Evolutionary conservation across 2,113 vertebrate species (phyloP), one percentile per base, ranked within the genome.

Genomic region (Murina feae): DNA sequence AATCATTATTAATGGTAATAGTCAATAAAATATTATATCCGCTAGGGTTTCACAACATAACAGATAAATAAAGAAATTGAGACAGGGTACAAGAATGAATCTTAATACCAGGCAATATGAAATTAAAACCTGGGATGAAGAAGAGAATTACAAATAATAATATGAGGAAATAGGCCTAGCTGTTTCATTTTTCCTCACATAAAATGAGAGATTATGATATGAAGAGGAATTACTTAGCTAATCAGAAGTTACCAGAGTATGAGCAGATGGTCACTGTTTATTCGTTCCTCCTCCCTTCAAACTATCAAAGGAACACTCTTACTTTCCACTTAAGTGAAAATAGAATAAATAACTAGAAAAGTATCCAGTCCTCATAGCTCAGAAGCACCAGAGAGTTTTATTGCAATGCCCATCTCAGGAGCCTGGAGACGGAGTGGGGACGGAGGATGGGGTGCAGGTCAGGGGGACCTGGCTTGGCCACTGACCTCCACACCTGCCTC

Each of bases 401-500:
- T n/a, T 90, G 66, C 89, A 93, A 93, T 74, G 60, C 20, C 42
- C 16, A 30, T 82, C 92, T 94, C 60, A 51, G 8, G 85, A 92
- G 90, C 81, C 66, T 37, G 87, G 82, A 95, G 58, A 60, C 60
- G 78, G n/a, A 35, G 85, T 49, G 88, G 71, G 91, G 49, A 87
- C 12, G 74, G 66, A 76, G 32, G 69, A 51, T 74, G 66, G 55
- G 85, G 58, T 28, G 65, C 11, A 78, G 74, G 76, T 79, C 95
- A 93, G 69, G 32, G 42, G 72, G 90, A 86, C 74, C 66, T 85
- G 60, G 28, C 39, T 72, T 32, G 60, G 60, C 60, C 65, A 51
- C 51, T 85, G 72, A 93, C 87, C 86, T 72, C 76, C 37, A 47
- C 90, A 88, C 80, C 90, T 90, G 85, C 87, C 72, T 92, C 80